Conservation (phyloP, 1,140 invertebrate genomes). For the Platorchestia sp. region DNA sequence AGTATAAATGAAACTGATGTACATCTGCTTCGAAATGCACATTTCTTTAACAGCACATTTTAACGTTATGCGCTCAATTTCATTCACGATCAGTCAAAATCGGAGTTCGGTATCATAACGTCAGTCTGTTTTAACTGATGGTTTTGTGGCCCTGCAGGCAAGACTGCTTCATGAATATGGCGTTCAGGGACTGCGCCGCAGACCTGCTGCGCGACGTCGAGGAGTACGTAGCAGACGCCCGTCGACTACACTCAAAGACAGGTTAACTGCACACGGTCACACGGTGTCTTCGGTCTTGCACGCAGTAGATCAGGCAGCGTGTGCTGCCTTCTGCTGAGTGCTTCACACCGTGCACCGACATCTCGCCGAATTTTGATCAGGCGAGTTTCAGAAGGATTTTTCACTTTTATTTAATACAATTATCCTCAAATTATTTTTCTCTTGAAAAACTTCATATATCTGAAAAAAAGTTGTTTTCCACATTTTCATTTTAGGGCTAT, state of each 20-base stretch:
- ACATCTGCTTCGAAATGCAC: neutral
- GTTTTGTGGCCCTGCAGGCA: neutral
- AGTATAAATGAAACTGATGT: neutral
- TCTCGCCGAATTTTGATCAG: neutral
- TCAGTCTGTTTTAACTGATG: neutral
- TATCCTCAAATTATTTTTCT: neutral
- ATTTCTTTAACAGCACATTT: neutral
- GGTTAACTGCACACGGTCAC: neutral
- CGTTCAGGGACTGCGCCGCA: conserved; percentile 14
- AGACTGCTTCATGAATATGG: neutral
- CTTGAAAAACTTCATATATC: neutral
- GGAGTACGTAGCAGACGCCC: neutral
- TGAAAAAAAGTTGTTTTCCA: neutral
- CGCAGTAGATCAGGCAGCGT: neutral
- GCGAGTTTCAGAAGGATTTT: neutral
- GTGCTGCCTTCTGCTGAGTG: neutral
- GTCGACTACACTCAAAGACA: conserved; percentile 25
- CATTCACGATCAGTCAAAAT: neutral
- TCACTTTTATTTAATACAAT: neutral
- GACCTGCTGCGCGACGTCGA: neutral
- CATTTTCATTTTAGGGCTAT: neutral
- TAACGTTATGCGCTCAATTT: neutral
- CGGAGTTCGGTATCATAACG: neutral
- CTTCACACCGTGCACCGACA: neutral
- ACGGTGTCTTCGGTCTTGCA: neutral